Conservation (phyloP, 2,113 vertebrate genomes). For the Ammodramus savannarum region DNA sequence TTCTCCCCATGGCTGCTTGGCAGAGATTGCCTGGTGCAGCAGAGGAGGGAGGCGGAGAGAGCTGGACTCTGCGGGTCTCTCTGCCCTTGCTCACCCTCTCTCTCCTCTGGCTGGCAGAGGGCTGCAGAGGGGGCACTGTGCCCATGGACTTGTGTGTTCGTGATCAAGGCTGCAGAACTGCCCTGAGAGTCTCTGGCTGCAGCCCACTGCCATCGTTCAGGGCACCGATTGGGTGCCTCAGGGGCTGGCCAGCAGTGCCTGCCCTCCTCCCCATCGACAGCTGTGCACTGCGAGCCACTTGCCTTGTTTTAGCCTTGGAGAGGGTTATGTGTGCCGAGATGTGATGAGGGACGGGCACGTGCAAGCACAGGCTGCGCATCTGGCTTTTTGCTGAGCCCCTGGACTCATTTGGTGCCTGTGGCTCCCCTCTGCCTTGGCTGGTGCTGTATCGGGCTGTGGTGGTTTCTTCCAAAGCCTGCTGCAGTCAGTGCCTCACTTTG, state of each 20-base stretch:
- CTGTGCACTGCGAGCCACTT: rapidly evolving
- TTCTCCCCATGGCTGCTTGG: neutral
- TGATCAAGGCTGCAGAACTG: neutral
- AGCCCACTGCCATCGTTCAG: neutral
- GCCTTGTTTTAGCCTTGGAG: neutral
- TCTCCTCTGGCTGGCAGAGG: neutral
- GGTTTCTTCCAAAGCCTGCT: neutral
- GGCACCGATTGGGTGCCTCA: neutral
- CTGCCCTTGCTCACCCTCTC: neutral
- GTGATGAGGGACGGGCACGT: neutral
- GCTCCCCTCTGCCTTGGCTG: neutral
- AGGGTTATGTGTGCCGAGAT: neutral
- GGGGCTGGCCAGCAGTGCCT: neutral
- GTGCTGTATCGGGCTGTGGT: neutral
- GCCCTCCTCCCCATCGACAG: neutral
- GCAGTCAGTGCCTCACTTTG: neutral
- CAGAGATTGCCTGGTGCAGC: neutral
- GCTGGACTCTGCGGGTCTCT: neutral
- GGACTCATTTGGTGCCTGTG: neutral
- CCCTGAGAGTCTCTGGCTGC: rapidly evolving
- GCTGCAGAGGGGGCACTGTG: neutral
- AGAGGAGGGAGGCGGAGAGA: neutral
- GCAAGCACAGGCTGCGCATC: neutral
- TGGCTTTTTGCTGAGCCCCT: neutral
- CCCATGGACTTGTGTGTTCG: neutral